Base-by-base conservation (phyloP, 2,888 invertebrate species). In the Cosmia pyralina region DNA sequence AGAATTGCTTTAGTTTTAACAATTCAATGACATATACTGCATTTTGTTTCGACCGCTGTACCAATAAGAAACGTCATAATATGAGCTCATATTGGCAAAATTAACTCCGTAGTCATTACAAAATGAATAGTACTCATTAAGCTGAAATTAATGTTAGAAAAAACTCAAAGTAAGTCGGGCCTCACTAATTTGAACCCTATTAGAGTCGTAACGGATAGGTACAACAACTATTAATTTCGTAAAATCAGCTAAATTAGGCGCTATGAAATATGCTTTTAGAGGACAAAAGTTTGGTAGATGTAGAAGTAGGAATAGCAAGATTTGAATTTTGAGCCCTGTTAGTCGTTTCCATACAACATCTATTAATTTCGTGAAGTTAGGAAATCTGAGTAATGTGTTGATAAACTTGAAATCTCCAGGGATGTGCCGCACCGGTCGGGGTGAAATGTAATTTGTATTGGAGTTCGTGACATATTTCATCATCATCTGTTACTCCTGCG, bases 311-410 rank as follows among this genome's bases (percentile, higher is more conserved):
- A 79, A 60, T n/a, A 50, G 22, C 38, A 60, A 65, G 55, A 77
- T 65, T 73, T 79, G 79, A 65, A 65, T 72, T 65, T 38, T 28
- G 63, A 79, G 60, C 79, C 64, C 50, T 44, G 28, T 60, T 64
- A 79, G 53, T n/a, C 53, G 53, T 55, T 57, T 38, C 57, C 34
- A 75, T 62, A 75, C 44, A 74, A 75, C 60, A 65, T 66, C 76
- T 75, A 81, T 81, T 81, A 69, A 79, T 65, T 69, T 52, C 57
- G 34, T 69, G 17, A 75, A 81, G 81, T 81, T 81, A 66, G 34
- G 55, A 59, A 69, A 34, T 52, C 46, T 69, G 81, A 81, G 62
- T 81, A 81, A 79, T 81, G 77, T 80, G 81, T 76, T 79, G 81
- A 81, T 79, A 79, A 81, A 79, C 62, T 81, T 69, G 38, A 74